phyloP scores from a whole-genome alignment of 2,888 invertebrate genomes.

The Temnothorax ravouxi region DNA sequence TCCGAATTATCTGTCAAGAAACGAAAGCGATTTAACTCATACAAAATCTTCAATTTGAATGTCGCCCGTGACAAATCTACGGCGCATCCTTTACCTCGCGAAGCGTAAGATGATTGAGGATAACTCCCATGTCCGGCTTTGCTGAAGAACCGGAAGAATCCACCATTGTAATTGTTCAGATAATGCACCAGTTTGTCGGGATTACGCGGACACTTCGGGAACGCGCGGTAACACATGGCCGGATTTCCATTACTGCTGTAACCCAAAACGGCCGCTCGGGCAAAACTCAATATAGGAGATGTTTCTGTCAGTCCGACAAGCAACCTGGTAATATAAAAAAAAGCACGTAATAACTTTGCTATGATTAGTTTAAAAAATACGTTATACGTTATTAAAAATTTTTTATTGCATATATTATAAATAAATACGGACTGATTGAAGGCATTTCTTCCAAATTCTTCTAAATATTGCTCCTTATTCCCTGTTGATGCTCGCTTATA shows the following conservation, averaged over 20 bases:
- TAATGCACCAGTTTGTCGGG: constrained; percentile 92
- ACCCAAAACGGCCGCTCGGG: constrained; percentile 92
- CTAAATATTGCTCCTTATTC: constrained; percentile 75
- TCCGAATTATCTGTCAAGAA: constrained; percentile 14
- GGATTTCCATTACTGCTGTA: constrained; percentile 90
- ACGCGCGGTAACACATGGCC: constrained; percentile 89
- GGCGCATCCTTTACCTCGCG: constrained; percentile 26
- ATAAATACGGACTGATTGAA: constrained; percentile 88
- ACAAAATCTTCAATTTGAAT: neutral
- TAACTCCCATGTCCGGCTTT: constrained; percentile 41
- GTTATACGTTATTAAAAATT: constrained; percentile 31
- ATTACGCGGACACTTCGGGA: constrained; percentile 92
- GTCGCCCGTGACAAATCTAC: neutral
- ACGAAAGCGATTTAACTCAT: constrained; percentile 6
- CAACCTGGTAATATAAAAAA: constrained; percentile 86
- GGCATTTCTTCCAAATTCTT: constrained; percentile 84
- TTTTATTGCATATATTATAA: neutral
- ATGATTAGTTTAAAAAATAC: constrained; percentile 60
- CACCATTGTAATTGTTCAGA: constrained; percentile 94
- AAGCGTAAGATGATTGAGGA: neutral
- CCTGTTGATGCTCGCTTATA: constrained; percentile 77
- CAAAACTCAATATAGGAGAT: constrained; percentile 91
- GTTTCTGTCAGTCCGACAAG: constrained; percentile 87
- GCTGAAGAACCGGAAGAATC: constrained; percentile 93
- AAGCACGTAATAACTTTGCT: neutral